Conservation (phyloP, 2,888 invertebrate species). For the Cosmopolites sordidus region DNA sequence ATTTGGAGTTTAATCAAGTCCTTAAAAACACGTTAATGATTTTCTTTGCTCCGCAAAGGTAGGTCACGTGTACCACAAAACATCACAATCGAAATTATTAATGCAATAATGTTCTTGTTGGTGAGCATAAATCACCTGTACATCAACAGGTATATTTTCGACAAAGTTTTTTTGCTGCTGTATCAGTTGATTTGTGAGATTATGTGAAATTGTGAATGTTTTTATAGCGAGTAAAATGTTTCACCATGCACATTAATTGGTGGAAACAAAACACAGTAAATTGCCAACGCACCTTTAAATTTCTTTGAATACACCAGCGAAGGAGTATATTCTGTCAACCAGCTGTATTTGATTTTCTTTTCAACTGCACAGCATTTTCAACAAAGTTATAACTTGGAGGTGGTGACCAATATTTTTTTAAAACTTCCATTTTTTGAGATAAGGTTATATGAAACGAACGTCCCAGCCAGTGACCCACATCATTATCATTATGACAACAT, state of each 20-base stretch:
- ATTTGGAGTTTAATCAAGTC: too few relatives aligned
- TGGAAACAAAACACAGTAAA: conserved; percentile 8
- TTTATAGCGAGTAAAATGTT: conserved; percentile 10
- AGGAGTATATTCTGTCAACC: not conserved
- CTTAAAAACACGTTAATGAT: too few relatives aligned
- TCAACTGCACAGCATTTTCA: too few relatives aligned
- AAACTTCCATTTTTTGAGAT: not conserved
- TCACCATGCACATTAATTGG: too few relatives aligned
- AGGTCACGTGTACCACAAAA: too few relatives aligned
- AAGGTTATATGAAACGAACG: conserved; percentile 1
- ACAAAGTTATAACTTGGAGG: too few relatives aligned
- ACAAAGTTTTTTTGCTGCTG: too few relatives aligned
- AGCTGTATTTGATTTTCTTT: conserved; percentile 11
- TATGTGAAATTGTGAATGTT: conserved; percentile 8
- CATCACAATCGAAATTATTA: conserved; percentile 33
- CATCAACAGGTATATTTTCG: too few relatives aligned
- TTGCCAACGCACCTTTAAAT: conserved; percentile 8
- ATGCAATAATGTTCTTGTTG: conserved; percentile 29
- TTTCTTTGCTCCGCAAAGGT: conserved; percentile 25
- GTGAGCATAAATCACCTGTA: conserved; percentile 15
- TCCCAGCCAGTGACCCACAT: not conserved
- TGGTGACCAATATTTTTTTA: conserved; percentile 5
- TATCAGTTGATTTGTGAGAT: conserved; percentile 4
- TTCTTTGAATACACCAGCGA: conserved; percentile 1
- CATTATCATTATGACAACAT: too few relatives aligned